Evolutionary conservation across 92 coral and sea anemone species (phyloP), one percentile per base, ranked within the genome.

Genomic region (Ricordea florida): DNA sequence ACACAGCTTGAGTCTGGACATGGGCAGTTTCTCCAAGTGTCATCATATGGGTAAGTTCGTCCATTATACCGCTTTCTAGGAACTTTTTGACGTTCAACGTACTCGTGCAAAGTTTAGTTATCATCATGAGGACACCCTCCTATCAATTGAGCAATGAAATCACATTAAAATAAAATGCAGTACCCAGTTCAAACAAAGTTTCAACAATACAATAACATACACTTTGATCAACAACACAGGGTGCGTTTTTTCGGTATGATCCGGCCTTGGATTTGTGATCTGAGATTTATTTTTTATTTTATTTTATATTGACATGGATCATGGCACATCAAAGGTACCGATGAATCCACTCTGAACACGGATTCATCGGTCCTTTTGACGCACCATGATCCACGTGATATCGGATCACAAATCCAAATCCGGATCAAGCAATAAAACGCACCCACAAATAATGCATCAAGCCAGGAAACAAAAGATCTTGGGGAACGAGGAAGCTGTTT

Each of bases 11-110:
- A 21, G 47, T 61, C 74, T 79, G 85, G 10, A 79, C 44, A 20
- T 46, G 62, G 29, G 49, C 84, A 0, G 85, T 76, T 22, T 57
- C 43, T 15, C 90, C 81, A 57, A 63, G 37, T 14, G 79, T 32
- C 80, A 87, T 49, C 8, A 87, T 29, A 44, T 78, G 63, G 17
- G 83, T 79, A 10, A 90, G 74, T 15, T 87, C 81, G 4, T 79
- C 89, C 37, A 90, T 10, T 14, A 78, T 60, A 17, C 83, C 84
- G 27, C 69, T 72, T 36, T 73, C 74, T 57, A 90, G 51, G 34
- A 90, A 79, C 25, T 36, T 30, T 53, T 73, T 74, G 24, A 82
- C 87, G 36, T 87, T 90, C 46, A 61, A 33, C 16, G 80, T 52
- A 26, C 50, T 43, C 4, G 48, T 61, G 42, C 78, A 65, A 17